Evolutionary conservation across 2,888 invertebrate genomes (phyloP).

Genomic region (Pollenia labialis): DNA sequence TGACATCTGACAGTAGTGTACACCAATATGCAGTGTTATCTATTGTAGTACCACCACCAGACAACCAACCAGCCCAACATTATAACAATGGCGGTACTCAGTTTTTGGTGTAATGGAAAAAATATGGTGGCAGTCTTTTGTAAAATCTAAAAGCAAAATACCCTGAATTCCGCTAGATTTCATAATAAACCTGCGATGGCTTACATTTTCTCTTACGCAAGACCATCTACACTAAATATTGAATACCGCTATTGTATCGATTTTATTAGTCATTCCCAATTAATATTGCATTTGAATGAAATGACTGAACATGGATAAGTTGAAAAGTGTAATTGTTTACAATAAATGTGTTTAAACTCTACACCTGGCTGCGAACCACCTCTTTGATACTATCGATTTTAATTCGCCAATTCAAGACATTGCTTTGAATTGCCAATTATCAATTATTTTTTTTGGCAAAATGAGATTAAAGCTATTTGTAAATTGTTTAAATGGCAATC

Average conservation of each 20-base stretch:
- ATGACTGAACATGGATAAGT: background rate
- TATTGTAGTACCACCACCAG: background rate
- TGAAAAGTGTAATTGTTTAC: background rate
- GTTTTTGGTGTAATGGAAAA: too few species aligned
- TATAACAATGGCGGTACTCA: too few species aligned
- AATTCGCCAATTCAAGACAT: background rate
- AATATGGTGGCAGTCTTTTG: too few species aligned
- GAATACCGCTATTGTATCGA: background rate
- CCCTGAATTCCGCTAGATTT: too few species aligned
- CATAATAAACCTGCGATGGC: too few species aligned
- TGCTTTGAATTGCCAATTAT: background rate
- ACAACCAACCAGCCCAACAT: background rate
- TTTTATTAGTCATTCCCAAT: constrained; percentile 25
- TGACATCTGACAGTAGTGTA: constrained; percentile 2
- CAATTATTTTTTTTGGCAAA: background rate
- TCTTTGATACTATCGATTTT: background rate
- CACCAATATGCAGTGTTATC: background rate
- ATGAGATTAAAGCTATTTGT: background rate
- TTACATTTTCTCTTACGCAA: too few species aligned
- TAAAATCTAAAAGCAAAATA: too few species aligned
- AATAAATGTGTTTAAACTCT: background rate
- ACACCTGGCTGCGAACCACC: constrained; percentile 28
- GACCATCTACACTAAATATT: background rate
- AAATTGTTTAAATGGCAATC: background rate
- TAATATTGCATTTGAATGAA: constrained; percentile 5